Conservation (phyloP, 2,797 vertebrate genomes). For the Acanthis flammea region DNA sequence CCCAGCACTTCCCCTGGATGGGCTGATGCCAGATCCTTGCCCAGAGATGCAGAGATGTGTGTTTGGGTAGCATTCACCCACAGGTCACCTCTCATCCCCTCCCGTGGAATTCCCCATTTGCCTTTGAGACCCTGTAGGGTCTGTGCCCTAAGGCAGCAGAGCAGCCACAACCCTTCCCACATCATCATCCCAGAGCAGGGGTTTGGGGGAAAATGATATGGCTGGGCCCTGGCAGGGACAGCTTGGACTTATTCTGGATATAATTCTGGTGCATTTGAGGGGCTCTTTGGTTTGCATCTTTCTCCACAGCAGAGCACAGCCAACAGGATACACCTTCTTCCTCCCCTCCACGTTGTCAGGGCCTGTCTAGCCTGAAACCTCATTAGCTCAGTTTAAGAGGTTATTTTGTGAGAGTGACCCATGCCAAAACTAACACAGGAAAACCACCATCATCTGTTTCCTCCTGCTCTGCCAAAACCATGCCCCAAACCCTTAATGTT, state of each 20-base stretch:
- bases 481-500: not conserved
- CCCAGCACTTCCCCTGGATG: accelerated
- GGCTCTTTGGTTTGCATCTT: not conserved
- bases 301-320: not conserved
- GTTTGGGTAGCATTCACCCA: not conserved
- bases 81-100: not conserved
- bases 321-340: not conserved
- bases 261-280: not conserved
- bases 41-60: not conserved
- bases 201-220: not conserved
- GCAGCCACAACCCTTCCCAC: accelerated
- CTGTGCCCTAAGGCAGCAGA: not conserved
- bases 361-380: not conserved
- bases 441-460: not conserved
- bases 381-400: not conserved
- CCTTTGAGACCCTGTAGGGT: not conserved
- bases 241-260: not conserved
- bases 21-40: not conserved
- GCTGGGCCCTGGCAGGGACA: not conserved
- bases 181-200: accelerated
- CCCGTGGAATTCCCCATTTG: not conserved
- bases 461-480: not conserved
- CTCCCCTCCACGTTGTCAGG: accelerated
- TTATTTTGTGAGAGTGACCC: not conserved
- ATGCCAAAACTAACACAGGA: conserved; percentile 8